Evolutionary conservation across 1,140 invertebrate genomes (phyloP).

Genomic region (Orussus abietinus): DNA sequence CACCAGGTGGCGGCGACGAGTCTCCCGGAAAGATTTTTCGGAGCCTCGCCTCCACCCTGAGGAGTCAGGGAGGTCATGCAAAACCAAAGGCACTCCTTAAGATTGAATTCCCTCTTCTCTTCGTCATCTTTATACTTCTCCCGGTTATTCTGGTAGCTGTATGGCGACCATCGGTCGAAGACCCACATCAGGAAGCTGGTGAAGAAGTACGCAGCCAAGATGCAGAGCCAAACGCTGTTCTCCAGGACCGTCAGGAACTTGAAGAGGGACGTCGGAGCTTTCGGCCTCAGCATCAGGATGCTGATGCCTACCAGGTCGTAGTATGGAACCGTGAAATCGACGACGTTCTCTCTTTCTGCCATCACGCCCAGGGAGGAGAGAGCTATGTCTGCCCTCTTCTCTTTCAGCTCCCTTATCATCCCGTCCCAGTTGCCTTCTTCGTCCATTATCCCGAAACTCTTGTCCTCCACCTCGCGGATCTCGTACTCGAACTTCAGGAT

Average conservation of each 20-base stretch:
- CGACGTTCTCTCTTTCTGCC: constrained; percentile 88
- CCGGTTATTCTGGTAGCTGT: constrained; percentile 92
- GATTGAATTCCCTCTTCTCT: constrained; percentile 90
- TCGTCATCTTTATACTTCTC: constrained; percentile 91
- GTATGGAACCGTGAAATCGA: constrained; percentile 93
- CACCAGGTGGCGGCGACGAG: constrained; percentile 96
- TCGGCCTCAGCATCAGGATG: constrained; percentile 83
- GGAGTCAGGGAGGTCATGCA: constrained; percentile 98
- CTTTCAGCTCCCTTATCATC: constrained; percentile 84
- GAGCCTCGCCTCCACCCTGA: constrained; percentile 94
- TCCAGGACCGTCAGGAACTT: constrained; percentile 97
- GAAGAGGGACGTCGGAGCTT: constrained; percentile 81
- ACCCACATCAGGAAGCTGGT: constrained; percentile 92
- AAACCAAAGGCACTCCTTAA: constrained; percentile 98
- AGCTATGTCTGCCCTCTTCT: constrained; percentile 88
- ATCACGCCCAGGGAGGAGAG: constrained; percentile 85
- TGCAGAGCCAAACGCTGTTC: constrained; percentile 93
- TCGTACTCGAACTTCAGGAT: constrained; percentile 87
- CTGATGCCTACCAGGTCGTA: constrained; percentile 93
- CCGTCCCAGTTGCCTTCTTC: constrained; percentile 88
- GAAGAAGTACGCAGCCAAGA: constrained; percentile 91
- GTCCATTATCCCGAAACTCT: constrained; percentile 80
- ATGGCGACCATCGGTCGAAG: constrained; percentile 94
- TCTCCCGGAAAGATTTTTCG: constrained; percentile 88
- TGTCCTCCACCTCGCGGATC: constrained; percentile 73